Base-by-base conservation (phyloP, 2,113 vertebrate genomes). In the Hemicordylus capensis region DNA sequence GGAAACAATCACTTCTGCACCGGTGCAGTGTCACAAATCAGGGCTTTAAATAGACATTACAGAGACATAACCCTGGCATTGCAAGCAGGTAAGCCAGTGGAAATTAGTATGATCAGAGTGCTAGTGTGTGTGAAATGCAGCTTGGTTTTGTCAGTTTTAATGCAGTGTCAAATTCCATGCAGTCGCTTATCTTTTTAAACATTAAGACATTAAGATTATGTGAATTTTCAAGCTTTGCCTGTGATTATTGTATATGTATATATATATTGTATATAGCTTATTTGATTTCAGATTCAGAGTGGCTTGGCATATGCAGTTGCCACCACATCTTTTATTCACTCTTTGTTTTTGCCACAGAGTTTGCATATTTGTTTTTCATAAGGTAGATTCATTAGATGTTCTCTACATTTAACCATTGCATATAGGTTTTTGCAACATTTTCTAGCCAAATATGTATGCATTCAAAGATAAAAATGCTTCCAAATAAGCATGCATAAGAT, bases 121-220 rank as follows among this genome's bases (percentile, higher is more conserved):
- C 14, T 61, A 48, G 22, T 37, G 8, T 48, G 59, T 59, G 31
- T 70, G 64, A 78, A 24, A 61, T 61, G 22, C n/a, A n/a, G 17
- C 83, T 84, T 84, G 20, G 44, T 58, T n/a, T 79, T 4, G 9
- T 19, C 2, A 20, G 80, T 81, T 17, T 76, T 66, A 22, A 0
- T 58, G 11, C 42, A 0, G 1, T 9, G 3, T 31, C 12, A 80
- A n/a, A 24, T 58, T 46, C 24, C 7, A 56, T 84, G 83, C 54
- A 72, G 6, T 17, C 76, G 4, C 37, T 89, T 86, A 42, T 85
- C 34, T 86, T 31, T 22, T 73, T 9, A 58, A 78, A 87, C 3
- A 67, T 83, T 89, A 85, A 74, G 87, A 58, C 72, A 84, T n/a
- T n/a, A n/a, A n/a, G n/a, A n/a, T n/a, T n/a, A 42, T 69, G 0